Evolutionary conservation across 2,888 invertebrate species (phyloP).

Genomic region (Harmothoe impar): DNA sequence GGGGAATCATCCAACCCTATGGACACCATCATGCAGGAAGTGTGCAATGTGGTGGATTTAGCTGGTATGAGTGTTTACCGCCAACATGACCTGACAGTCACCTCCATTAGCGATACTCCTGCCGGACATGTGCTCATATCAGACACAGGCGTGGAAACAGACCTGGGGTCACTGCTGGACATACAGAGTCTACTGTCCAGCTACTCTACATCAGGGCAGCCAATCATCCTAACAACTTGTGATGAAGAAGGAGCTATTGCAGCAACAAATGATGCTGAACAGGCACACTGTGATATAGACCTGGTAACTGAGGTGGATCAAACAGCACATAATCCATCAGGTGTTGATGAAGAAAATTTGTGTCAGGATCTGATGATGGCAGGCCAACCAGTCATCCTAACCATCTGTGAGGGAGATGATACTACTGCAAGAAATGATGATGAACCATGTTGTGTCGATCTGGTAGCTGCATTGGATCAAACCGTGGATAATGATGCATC

Average conservation of each 20-base stretch:
- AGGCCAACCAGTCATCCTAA: background rate
- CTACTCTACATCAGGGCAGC: background rate
- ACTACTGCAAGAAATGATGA: background rate
- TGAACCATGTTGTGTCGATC: background rate
- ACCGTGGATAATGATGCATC: background rate
- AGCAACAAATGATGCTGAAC: background rate
- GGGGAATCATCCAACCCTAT: background rate
- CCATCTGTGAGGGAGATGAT: background rate
- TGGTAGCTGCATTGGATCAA: background rate
- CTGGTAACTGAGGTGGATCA: background rate
- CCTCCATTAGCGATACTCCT: background rate
- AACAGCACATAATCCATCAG: background rate
- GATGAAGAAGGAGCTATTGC: background rate
- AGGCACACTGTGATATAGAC: background rate
- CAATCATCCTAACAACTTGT: background rate
- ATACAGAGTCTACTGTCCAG: background rate
- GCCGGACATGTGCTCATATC: background rate
- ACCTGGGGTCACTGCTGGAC: background rate
- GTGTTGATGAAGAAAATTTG: background rate
- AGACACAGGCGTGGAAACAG: background rate
- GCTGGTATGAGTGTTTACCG: constrained; percentile 25
- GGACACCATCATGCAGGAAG: background rate
- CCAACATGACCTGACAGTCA: constrained; percentile 39
- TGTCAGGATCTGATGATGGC: background rate
- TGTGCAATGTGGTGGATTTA: background rate